Evolutionary conservation across 2,113 vertebrate genomes (phyloP).

Genomic region (Planiliza haematocheilus): DNA sequence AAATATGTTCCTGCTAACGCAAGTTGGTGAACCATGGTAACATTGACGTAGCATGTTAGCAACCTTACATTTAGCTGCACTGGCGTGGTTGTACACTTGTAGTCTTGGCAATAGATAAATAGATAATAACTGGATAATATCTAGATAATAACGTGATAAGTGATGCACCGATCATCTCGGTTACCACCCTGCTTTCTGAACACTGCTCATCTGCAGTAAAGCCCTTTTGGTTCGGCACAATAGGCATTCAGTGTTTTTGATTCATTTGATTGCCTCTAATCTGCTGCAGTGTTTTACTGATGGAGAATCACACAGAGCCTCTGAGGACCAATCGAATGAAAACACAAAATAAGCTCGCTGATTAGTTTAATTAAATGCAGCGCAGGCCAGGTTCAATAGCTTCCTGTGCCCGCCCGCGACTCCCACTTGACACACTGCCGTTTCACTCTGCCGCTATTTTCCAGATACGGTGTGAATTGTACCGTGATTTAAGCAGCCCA

Average conservation of each 20-base stretch:
- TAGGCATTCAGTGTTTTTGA: slow-evolving; percentile 25
- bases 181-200: slow-evolving; percentile 9
- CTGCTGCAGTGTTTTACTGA: slow-evolving; percentile 13
- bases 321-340: neutral
- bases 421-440: neutral
- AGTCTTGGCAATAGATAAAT: neutral
- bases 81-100: neutral
- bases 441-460: neutral
- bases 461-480: neutral
- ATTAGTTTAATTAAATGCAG: slow-evolving; percentile 11
- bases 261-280: slow-evolving; percentile 33
- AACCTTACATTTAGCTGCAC: neutral
- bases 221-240: slow-evolving; percentile 41
- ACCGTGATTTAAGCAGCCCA: neutral
- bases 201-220: slow-evolving; percentile 24
- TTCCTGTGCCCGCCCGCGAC: neutral
- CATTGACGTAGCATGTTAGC: neutral
- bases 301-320: slow-evolving; percentile 16
- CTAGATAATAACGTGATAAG: slow-evolving; percentile 19
- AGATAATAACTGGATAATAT: neutral
- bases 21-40: neutral
- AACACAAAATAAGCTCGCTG: slow-evolving; percentile 9
- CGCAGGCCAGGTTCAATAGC: neutral
- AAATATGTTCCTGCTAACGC: neutral
- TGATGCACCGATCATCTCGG: neutral